Evolutionary conservation across 2,797 vertebrate species (phyloP), one percentile per base, ranked within the genome.

Genomic region (Nannoperca australis): DNA sequence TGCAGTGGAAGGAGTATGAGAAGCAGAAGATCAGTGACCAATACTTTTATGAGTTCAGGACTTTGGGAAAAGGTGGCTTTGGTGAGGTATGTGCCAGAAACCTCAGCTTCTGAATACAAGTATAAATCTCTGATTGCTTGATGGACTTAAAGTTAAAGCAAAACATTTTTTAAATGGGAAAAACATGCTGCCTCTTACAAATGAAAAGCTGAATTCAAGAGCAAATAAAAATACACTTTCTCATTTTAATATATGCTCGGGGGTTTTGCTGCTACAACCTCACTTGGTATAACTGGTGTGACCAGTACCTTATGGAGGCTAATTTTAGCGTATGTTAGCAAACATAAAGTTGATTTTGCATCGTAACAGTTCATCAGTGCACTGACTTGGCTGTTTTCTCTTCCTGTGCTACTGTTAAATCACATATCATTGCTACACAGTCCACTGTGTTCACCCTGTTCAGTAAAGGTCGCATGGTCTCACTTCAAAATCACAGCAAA

Each of bases 1-100:
- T 97, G 78, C 97, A 97, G 65, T 97, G 97, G 97, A 98, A 98
- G 91, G 93, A 95, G 83, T 97, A 80, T 0, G 96, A 98, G 91
- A 96, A 76, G 85, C 96, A 97, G 62, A 93, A 86, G 0, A 94
- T 97, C 74, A 96, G 72, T 5, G 95, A 97, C 1, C 96, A 95
- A 83, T 95, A 96, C 89, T 98, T 98, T 76, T 95, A 95, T 13
- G 95, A 97, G 81, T 98, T 97, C 74, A 93, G 96, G 78, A 95
- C 94, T 65, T 91, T 98, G 85, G 97, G 97, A 32, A 98, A 95
- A 93, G 97, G 97, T 47, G 97, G 97, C 68, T 98, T 98, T 68
- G 97, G 97, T 88, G 96, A 97, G 96, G 97, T 98, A 94, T 83
- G 96, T 88, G 20, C 34, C 12, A 72, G 18, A 68, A 38, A 68